Evolutionary conservation across 2,113 vertebrate genomes (phyloP).

Genomic region (Marmota flaviventris): DNA sequence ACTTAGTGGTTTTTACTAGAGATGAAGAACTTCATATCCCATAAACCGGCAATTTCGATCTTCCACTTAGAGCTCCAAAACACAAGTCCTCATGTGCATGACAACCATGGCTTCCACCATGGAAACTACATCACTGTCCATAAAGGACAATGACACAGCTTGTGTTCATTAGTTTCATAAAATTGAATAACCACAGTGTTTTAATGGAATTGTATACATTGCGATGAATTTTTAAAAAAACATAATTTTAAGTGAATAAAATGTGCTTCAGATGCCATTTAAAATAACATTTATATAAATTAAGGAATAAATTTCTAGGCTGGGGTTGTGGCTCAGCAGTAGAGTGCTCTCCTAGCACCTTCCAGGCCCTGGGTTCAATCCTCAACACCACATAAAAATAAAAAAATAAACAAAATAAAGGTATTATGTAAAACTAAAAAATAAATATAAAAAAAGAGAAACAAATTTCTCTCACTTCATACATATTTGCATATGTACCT

Average conservation of each 20-base stretch:
- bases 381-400: too few relatives aligned
- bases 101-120: not conserved
- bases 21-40: not conserved
- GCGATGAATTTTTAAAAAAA: not conserved
- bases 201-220: conserved; percentile 29
- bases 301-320: too few relatives aligned
- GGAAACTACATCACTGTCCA: not conserved
- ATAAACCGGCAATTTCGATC: not conserved
- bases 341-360: too few relatives aligned
- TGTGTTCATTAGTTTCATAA: not conserved
- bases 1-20: not conserved
- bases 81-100: not conserved
- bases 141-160: not conserved
- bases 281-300: conserved; percentile 37
- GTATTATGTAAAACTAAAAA: too few relatives aligned
- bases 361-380: too few relatives aligned
- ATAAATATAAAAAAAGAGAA: not conserved
- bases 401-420: too few relatives aligned
- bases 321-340: too few relatives aligned
- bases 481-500: not conserved
- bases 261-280: not conserved
- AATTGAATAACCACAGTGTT: not conserved
- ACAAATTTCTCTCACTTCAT: not conserved
- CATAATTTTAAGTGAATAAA: not conserved
- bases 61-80: not conserved